These are phyloP conservation scores for Ispidina lecontei DNA, from an alignment of 2,797 vertebrate species.

Conservation along the genomic window DNA sequence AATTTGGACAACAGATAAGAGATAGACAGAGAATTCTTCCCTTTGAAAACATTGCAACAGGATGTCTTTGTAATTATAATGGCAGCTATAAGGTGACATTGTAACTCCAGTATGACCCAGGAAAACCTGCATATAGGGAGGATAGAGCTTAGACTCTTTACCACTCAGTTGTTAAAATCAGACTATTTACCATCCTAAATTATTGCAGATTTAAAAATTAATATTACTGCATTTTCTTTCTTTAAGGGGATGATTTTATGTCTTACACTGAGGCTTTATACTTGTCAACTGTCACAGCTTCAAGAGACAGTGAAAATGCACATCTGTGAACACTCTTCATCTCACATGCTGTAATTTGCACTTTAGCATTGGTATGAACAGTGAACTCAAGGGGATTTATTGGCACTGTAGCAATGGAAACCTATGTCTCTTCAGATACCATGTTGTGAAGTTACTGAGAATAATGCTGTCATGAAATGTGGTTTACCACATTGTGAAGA, in stretches of 20 bases:
- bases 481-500: conserved; percentile 11
- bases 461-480: conserved; percentile 4
- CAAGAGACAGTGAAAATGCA: background rate
- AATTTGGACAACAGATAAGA: background rate
- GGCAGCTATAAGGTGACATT: background rate
- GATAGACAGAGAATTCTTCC: background rate
- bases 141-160: background rate
- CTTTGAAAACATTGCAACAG: background rate
- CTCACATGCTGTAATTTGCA: conserved; percentile 8
- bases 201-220: background rate
- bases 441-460: background rate
- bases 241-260: conserved; percentile 41
- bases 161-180: background rate
- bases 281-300: background rate
- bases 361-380: conserved; percentile 1
- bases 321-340: background rate
- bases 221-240: background rate
- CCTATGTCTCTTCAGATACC: background rate
- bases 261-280: background rate
- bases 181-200: background rate
- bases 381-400: conserved; percentile 25
- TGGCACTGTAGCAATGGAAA: background rate
- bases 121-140: background rate
- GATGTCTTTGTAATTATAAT: background rate
- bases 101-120: background rate